Percentiles rank a stretch among this genome's conserved stretches.
phyloP scores from a whole-genome alignment of 2,888 invertebrate genomes.

The Allygus modestus region DNA sequence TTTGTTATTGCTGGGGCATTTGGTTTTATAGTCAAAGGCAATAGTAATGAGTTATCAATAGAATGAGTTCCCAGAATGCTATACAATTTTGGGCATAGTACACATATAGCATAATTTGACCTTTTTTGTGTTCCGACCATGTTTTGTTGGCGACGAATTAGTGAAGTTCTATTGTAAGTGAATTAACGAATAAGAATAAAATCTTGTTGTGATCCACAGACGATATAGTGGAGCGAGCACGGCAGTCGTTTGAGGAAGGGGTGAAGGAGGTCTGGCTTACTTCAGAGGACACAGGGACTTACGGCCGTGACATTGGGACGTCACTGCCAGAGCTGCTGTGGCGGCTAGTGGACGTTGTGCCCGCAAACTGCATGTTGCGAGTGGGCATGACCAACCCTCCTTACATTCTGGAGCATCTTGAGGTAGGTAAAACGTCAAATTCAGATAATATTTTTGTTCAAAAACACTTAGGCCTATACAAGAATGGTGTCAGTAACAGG shows the following conservation, averaged over 20 bases:
- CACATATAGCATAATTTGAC: no score
- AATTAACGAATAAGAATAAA: no score
- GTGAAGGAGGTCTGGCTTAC: slow-evolving; percentile 98
- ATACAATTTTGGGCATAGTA: no score
- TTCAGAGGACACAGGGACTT: slow-evolving; percentile 98
- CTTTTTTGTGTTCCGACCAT: no score
- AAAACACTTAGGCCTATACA: slow-evolving; percentile 4
- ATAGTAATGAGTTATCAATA: no score
- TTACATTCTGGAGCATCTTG: slow-evolving; percentile 96
- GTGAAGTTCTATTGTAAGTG: no score
- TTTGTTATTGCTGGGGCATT: no score
- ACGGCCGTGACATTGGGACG: slow-evolving; percentile 95
- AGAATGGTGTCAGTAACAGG: no score
- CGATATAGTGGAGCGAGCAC: slow-evolving; percentile 92
- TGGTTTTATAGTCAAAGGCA: no score
- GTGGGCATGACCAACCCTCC: slow-evolving; percentile 99
- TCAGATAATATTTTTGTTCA: no score
- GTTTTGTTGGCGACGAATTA: no score
- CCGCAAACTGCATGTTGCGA: slow-evolving; percentile 86
- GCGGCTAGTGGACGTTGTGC: slow-evolving; percentile 88
- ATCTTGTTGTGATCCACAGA: slow-evolving; percentile 74
- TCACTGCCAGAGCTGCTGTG: slow-evolving; percentile 92
- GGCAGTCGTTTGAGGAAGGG: slow-evolving; percentile 93
- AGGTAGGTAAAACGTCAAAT: slow-evolving; percentile 76
- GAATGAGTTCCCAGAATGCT: no score